These are phyloP conservation scores for Pardosa pseudoannulata DNA, from an alignment of 2,888 invertebrate species.

Conservation along the genomic window DNA sequence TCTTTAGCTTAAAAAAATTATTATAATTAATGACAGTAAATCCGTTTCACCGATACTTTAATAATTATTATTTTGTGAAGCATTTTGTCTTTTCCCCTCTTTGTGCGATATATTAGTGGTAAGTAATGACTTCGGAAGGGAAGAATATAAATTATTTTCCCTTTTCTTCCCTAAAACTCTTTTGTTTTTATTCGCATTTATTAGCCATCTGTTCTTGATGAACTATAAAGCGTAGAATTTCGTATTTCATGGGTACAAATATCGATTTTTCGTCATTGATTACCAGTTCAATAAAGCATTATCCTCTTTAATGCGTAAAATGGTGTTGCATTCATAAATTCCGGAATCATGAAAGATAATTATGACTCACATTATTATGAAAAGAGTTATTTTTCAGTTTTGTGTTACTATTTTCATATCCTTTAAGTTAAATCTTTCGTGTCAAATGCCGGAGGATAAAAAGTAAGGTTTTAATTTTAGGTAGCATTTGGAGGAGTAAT, in stretches of 20 bases:
- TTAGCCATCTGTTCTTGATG: constrained; percentile 17
- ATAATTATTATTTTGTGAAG: constrained; percentile 14
- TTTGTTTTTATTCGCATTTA: constrained; percentile 15
- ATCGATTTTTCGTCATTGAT: background rate
- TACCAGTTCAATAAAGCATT: constrained; percentile 2
- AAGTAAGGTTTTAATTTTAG: too few species aligned
- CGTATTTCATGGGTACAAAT: background rate
- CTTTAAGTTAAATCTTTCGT: too few species aligned
- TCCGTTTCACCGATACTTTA: background rate
- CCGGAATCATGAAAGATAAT: background rate
- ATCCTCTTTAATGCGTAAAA: background rate
- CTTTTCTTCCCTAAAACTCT: background rate
- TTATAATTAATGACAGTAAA: background rate
- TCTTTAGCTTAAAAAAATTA: background rate
- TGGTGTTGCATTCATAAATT: background rate
- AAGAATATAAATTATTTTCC: constrained; percentile 14
- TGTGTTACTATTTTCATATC: background rate
- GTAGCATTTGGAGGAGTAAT: too few species aligned
- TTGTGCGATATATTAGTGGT: background rate
- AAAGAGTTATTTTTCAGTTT: background rate
- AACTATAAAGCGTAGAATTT: constrained; percentile 7
- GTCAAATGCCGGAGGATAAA: too few species aligned
- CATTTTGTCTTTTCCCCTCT: background rate
- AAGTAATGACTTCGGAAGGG: constrained; percentile 11
- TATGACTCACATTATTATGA: background rate